Percentiles rank a stretch among this genome's conserved stretches.
Evolutionary conservation across 2,113 vertebrate species (phyloP).

Genomic region (Polypterus senegalus): DNA sequence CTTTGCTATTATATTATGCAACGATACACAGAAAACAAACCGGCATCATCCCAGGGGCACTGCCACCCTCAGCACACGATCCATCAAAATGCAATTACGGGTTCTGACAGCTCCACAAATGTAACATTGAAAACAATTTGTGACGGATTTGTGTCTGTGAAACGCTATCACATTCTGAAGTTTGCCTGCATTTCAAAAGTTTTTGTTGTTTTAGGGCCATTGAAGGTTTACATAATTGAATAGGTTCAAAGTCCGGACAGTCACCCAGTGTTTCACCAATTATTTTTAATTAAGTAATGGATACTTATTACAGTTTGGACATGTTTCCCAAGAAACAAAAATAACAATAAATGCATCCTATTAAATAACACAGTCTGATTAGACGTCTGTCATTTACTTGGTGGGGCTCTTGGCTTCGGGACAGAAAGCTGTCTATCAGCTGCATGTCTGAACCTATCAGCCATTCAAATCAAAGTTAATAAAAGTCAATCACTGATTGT

Average conservation of each 20-base stretch:
- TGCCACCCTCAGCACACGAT: no score
- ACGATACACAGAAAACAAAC: no score
- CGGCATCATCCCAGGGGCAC: no score
- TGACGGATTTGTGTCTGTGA: no score
- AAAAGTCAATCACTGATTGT: slow-evolving; percentile 55
- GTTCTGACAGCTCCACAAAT: background rate
- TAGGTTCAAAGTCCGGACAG: no score
- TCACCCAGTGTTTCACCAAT: background rate
- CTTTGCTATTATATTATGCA: no score
- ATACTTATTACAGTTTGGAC: background rate
- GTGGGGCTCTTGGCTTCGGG: slow-evolving; percentile 48
- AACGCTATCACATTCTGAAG: no score
- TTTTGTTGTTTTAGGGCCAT: no score
- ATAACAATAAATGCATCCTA: background rate
- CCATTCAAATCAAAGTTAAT: slow-evolving; percentile 63
- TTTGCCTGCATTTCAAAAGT: no score
- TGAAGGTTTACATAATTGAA: no score
- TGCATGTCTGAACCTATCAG: slow-evolving; percentile 55
- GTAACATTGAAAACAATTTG: no score
- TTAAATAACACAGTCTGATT: slow-evolving; percentile 3
- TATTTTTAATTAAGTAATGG: background rate
- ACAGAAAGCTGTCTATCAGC: slow-evolving; percentile 56
- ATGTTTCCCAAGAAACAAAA: background rate
- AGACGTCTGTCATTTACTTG: slow-evolving; percentile 31
- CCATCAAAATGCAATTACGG: background rate